Evolutionary conservation across 2,797 vertebrate species (phyloP).

Genomic region (Mionectes olivaceus): DNA sequence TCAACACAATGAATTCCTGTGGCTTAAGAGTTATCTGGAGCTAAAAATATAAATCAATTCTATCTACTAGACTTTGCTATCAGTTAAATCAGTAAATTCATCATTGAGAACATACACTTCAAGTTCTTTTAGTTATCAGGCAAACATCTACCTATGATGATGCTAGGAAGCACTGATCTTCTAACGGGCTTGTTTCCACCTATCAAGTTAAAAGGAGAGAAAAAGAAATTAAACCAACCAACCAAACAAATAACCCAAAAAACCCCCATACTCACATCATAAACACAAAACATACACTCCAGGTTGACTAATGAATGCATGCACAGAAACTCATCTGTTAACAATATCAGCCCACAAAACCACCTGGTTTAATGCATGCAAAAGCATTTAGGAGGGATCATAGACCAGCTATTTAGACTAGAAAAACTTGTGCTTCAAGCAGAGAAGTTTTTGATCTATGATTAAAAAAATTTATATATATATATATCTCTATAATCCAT

Average conservation of each 20-base stretch:
- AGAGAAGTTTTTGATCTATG: not conserved
- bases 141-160: not conserved
- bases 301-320: not conserved
- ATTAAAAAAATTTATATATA: not conserved
- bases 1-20: not conserved
- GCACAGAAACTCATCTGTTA: not conserved
- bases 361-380: not conserved
- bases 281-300: not conserved
- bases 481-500: not conserved
- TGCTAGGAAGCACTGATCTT: not conserved
- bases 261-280: not conserved
- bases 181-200: not conserved
- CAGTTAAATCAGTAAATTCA: not conserved
- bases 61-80: not conserved
- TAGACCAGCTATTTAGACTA: not conserved
- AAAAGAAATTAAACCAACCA: not conserved
- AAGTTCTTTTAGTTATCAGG: not conserved
- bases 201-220: not conserved
- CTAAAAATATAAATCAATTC: not conserved
- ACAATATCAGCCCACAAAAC: conserved; percentile 4
- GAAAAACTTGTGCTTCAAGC: conserved; percentile 1
- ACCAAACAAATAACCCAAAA: not conserved
- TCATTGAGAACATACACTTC: not conserved
- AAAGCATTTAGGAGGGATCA: not conserved
- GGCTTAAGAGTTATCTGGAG: not conserved